Evolutionary conservation across 1,140 invertebrate species (phyloP).

Genomic region (Calliopsis andreniformis): DNA sequence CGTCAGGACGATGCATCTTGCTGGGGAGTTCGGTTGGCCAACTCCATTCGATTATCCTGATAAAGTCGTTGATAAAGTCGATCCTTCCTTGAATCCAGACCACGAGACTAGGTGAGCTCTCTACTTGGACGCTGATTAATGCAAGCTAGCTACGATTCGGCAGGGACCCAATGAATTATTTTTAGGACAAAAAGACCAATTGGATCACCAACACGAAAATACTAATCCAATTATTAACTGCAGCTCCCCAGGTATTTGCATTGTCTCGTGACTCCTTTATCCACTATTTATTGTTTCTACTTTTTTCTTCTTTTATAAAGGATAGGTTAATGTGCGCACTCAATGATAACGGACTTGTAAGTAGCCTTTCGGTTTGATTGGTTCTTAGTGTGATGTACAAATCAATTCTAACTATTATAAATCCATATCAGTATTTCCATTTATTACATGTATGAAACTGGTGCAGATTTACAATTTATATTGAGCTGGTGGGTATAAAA

Average conservation of each 20-base stretch:
- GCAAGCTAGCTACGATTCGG: slow-evolving; percentile 24
- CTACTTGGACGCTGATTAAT: slow-evolving; percentile 61
- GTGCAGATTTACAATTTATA: too few relatives aligned
- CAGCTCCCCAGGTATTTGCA: neutral
- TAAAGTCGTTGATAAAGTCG: slow-evolving; percentile 66
- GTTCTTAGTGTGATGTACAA: too few relatives aligned
- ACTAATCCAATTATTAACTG: slow-evolving; percentile 41
- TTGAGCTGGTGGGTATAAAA: too few relatives aligned
- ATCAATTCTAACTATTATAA: too few relatives aligned
- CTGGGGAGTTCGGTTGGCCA: slow-evolving; percentile 29
- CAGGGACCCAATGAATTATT: slow-evolving; percentile 33
- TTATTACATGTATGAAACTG: too few relatives aligned
- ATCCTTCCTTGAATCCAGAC: slow-evolving; percentile 26
- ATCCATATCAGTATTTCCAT: too few relatives aligned
- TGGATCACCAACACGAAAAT: slow-evolving; percentile 18
- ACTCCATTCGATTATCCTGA: slow-evolving; percentile 66
- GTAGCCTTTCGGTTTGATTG: too few relatives aligned
- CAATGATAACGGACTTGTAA: too few relatives aligned
- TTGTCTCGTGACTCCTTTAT: neutral
- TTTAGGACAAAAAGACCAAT: slow-evolving; percentile 2
- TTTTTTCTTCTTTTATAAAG: neutral
- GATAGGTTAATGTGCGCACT: too few relatives aligned
- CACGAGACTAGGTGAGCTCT: slow-evolving; percentile 8
- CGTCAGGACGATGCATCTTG: slow-evolving; percentile 47
- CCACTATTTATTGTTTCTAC: neutral